A percentile compares a stretch with the other conserved stretches of the same genome.
Evolutionary conservation across 2,888 invertebrate genomes (phyloP).

Genomic region (Coenonympha arcania): DNA sequence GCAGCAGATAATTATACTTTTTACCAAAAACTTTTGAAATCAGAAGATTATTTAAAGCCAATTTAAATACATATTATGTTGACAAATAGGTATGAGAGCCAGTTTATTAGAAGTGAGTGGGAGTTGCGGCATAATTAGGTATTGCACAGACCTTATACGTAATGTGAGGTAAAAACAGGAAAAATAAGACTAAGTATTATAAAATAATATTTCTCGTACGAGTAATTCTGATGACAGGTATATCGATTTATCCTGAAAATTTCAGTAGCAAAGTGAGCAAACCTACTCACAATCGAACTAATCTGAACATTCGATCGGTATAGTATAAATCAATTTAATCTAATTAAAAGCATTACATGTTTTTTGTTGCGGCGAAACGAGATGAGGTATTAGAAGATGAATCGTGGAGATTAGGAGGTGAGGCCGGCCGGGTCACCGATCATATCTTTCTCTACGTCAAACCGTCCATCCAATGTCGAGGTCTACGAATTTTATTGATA

Average conservation of each 20-base stretch:
- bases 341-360: conserved; percentile 74
- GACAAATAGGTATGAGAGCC: too few species aligned
- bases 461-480: conserved; percentile 65
- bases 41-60: too few species aligned
- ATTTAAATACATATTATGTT: too few species aligned
- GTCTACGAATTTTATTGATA: conserved; percentile 46
- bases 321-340: conserved; percentile 73
- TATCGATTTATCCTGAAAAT: not conserved
- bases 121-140: too few species aligned
- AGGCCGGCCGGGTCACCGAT: conserved; percentile 68
- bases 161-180: too few species aligned
- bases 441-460: conserved; percentile 66
- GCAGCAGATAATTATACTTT: too few species aligned
- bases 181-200: too few species aligned
- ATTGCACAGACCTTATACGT: too few species aligned
- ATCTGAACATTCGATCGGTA: conserved; percentile 58
- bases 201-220: too few species aligned
- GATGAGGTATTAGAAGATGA: conserved; percentile 69
- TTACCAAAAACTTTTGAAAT: too few species aligned
- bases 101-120: too few species aligned
- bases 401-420: conserved; percentile 64
- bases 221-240: not conserved
- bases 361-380: conserved; percentile 70
- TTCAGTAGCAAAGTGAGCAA: not conserved
- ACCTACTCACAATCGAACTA: conserved; percentile 47